A percentile compares a stretch with the other conserved stretches of the same genome.
Conservation (phyloP, 2,797 vertebrate genomes). For the Alcedo atthis region DNA sequence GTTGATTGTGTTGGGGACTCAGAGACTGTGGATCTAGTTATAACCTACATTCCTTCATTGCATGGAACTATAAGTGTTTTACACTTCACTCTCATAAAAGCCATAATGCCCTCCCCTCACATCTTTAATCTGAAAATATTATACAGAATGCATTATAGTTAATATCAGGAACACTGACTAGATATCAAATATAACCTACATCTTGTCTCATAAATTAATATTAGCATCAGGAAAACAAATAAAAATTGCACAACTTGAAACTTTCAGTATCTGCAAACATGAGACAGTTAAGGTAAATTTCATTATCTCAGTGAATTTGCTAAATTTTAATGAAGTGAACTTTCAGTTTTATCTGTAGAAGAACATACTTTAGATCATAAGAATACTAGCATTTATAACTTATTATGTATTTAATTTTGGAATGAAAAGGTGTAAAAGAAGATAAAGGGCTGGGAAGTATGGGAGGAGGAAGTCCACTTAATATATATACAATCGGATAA, state of each 20-base stretch:
- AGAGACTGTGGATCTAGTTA: neutral
- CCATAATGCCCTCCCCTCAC: neutral
- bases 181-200: neutral
- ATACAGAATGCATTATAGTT: neutral
- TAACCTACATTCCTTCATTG: neutral
- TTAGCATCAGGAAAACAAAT: neutral
- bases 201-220: neutral
- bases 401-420: neutral
- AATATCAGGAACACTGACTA: neutral
- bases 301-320: neutral
- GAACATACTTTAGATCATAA: neutral
- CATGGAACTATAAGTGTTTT: neutral
- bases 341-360: neutral
- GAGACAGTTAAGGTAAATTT: neutral
- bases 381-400: neutral
- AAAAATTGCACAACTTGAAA: neutral
- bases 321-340: neutral
- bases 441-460: rapidly evolving
- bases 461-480: neutral
- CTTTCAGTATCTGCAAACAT: neutral
- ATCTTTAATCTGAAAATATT: neutral
- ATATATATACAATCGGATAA: neutral
- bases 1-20: neutral
- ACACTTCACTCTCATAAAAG: neutral
- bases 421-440: neutral